phyloP scores from a whole-genome alignment of 1,140 invertebrate species.

The Akabosia matsudoensis region DNA sequence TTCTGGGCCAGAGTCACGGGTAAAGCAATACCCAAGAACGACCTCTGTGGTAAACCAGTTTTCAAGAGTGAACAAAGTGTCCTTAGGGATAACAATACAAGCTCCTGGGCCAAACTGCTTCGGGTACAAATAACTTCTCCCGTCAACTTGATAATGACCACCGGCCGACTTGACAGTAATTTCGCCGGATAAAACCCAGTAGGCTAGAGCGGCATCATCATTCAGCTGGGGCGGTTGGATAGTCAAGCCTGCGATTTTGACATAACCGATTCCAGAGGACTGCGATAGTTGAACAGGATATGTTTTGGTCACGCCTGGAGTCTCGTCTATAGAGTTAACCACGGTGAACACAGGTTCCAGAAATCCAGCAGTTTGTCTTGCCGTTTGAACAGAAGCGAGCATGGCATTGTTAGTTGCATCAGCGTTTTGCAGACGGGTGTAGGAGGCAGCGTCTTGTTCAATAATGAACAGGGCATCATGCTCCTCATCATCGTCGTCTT shows the following conservation, averaged over 20 bases:
- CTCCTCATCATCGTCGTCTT: neutral
- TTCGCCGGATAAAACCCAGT: neutral
- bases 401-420: neutral
- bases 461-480: too few species aligned
- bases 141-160: neutral
- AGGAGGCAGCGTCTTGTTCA: neutral
- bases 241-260: too few species aligned
- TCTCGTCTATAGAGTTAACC: too few species aligned
- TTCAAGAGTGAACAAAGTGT: neutral
- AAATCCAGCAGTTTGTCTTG: too few species aligned
- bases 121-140: neutral
- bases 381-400: too few species aligned
- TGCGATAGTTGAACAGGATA: too few species aligned
- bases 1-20: too few species aligned
- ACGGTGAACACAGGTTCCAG: too few species aligned
- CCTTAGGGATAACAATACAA: neutral
- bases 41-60: neutral
- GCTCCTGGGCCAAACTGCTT: neutral
- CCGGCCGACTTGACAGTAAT: neutral
- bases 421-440: neutral
- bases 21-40: neutral
- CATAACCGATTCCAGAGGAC: too few species aligned
- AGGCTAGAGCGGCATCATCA: too few species aligned
- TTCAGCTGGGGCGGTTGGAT: too few species aligned
- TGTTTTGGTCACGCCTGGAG: too few species aligned